A percentile compares a stretch with the other conserved stretches of the same genome.
These are phyloP conservation scores for Oncorhynchus keta DNA, from an alignment of 2,113 vertebrate genomes.

Conservation along the genomic window DNA sequence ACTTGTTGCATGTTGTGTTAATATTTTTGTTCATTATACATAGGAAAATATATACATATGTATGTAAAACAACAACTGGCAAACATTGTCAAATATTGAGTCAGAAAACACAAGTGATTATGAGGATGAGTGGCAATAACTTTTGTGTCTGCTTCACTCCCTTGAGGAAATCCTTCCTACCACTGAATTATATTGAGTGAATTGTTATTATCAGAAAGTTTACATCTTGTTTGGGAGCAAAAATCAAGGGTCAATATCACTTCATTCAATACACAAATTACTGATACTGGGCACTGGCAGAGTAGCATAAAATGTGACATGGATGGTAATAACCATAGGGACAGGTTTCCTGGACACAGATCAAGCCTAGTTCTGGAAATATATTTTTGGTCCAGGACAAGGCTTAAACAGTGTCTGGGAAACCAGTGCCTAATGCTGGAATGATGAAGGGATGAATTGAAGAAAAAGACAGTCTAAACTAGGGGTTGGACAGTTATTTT, in stretches of 20 bases:
- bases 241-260: conserved; percentile 15
- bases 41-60: conserved; percentile 25
- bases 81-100: conserved; percentile 24
- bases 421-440: not conserved
- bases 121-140: not conserved
- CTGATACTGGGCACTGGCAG: not conserved
- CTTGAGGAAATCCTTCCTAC: not conserved
- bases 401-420: no score
- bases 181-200: not conserved
- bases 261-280: conserved; percentile 7
- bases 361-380: not conserved
- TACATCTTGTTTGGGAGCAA: conserved; percentile 12
- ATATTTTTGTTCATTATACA: no score
- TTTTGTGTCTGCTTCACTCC: not conserved
- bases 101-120: conserved; percentile 13
- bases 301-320: not conserved
- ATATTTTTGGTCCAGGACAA: no score
- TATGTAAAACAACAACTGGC: not conserved
- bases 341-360: no score
- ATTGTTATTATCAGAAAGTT: conserved; percentile 9
- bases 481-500: not conserved
- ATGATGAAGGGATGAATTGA: not conserved
- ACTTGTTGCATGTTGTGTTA: no score
- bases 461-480: not conserved
- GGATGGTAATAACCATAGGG: conserved; percentile 7